Percentiles rank a stretch among this genome's conserved stretches.
These are phyloP conservation scores for Sinodicranocentrus sp. DNA, from an alignment of 2,888 invertebrate genomes.

Conservation along the genomic window DNA sequence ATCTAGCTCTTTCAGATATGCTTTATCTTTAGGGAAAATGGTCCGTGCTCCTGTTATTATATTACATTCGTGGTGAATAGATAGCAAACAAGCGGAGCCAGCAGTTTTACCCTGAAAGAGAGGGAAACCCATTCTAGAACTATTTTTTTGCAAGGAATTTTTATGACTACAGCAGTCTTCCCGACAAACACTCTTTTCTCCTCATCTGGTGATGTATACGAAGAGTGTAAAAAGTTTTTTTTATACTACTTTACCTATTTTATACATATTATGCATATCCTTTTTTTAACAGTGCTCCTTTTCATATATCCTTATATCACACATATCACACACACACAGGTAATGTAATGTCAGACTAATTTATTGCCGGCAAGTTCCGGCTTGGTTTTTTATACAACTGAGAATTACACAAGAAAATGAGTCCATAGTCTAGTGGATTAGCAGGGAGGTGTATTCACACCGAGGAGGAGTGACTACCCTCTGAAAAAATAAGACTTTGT, in stretches of 20 bases:
- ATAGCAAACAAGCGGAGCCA: conserved; percentile 28
- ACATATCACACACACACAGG: conserved; percentile 17
- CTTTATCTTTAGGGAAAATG: conserved; percentile 62
- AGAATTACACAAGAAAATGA: conserved; percentile 51
- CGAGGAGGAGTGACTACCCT: neutral
- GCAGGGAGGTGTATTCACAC: conserved; percentile 6
- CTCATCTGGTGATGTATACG: too few species aligned
- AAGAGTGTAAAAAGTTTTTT: too few species aligned
- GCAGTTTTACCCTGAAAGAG: conserved; percentile 18
- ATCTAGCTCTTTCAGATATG: conserved; percentile 38
- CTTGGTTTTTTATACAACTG: conserved; percentile 37
- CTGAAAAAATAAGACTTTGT: conserved; percentile 17
- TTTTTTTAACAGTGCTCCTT: too few species aligned
- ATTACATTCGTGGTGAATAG: conserved; percentile 41
- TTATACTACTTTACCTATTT: too few species aligned
- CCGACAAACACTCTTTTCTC: neutral
- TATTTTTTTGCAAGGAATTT: too few species aligned
- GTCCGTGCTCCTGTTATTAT: conserved; percentile 55
- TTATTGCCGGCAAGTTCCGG: conserved; percentile 53
- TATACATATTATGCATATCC: too few species aligned
- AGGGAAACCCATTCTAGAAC: too few species aligned
- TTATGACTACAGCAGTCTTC: too few species aligned
- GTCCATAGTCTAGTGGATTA: conserved; percentile 21
- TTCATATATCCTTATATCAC: too few species aligned
- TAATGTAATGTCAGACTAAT: conserved; percentile 60